These are phyloP conservation scores for Drosophila acutilabella DNA, from an alignment of 2,888 invertebrate genomes.

Conservation along the genomic window DNA sequence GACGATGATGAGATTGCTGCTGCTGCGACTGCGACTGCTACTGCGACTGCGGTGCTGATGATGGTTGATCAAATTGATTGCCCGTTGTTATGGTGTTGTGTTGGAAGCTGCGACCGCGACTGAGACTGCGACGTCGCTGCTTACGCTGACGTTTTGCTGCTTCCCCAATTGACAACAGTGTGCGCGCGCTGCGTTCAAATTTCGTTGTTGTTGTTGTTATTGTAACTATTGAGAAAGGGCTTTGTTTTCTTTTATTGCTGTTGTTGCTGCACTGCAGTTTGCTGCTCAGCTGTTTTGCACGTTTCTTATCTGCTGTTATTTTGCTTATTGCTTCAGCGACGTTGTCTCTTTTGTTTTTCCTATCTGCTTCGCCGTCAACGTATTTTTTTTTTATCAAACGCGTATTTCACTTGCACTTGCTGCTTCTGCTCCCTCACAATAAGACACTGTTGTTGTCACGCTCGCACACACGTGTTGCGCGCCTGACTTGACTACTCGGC, in stretches of 20 bases:
- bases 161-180: conserved; percentile 69
- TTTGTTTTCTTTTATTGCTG: conserved; percentile 27
- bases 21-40: conserved; percentile 5
- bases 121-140: conserved; percentile 22
- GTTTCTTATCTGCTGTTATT: conserved; percentile 56
- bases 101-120: conserved; percentile 26
- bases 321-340: conserved; percentile 36
- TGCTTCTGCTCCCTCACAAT: conserved; percentile 7
- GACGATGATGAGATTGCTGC: conserved; percentile 37
- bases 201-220: conserved; percentile 29
- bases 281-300: conserved; percentile 74
- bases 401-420: conserved; percentile 44
- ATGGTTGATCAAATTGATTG: conserved; percentile 55
- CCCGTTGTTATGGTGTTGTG: conserved; percentile 19
- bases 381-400: conserved; percentile 41
- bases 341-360: conserved; percentile 45
- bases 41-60: conserved; percentile 18
- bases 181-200: conserved; percentile 37
- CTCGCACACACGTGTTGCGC: conserved; percentile 63
- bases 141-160: conserved; percentile 43
- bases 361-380: conserved; percentile 19
- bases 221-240: conserved; percentile 29
- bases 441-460: conserved; percentile 39
- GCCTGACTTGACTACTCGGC: conserved; percentile 31
- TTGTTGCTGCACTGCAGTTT: conserved; percentile 29